phyloP scores from a whole-genome alignment of 2,888 invertebrate genomes.

The Patella pellucida region DNA sequence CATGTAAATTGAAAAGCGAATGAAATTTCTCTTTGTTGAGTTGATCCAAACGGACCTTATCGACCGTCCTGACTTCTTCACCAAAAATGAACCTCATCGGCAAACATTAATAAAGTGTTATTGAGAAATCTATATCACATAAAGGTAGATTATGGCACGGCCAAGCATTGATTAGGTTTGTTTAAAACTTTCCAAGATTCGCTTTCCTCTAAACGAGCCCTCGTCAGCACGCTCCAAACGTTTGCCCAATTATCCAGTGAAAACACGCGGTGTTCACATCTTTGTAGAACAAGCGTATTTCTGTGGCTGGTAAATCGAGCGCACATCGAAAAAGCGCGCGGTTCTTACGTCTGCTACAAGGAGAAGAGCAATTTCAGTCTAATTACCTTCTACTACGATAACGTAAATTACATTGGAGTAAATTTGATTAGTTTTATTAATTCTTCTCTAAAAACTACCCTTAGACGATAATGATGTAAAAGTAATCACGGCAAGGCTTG shows the following conservation, averaged over 20 bases:
- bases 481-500: conserved; percentile 10
- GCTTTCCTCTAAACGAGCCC: no score
- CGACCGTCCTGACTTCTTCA: conserved; percentile 8
- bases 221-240: no score
- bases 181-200: no score
- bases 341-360: conserved; percentile 4
- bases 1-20: no score
- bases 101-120: conserved; percentile 28
- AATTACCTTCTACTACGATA: conserved; percentile 11
- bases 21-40: no score
- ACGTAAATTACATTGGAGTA: conserved; percentile 12
- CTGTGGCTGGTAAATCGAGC: no score
- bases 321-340: background rate
- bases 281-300: no score
- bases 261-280: no score
- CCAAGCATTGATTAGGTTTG: conserved; percentile 18
- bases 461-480: conserved; percentile 5
- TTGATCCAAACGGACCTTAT: background rate
- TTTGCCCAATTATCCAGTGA: no score
- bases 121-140: conserved; percentile 21
- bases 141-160: conserved; percentile 20
- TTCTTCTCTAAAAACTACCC: conserved; percentile 12
- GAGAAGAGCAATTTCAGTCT: conserved; percentile 11
- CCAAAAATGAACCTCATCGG: conserved; percentile 13
- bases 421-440: conserved; percentile 12